Percentiles rank a stretch among this genome's conserved stretches.
Evolutionary conservation across 2,888 invertebrate genomes (phyloP).

Genomic region (Chymomyza caudatula): DNA sequence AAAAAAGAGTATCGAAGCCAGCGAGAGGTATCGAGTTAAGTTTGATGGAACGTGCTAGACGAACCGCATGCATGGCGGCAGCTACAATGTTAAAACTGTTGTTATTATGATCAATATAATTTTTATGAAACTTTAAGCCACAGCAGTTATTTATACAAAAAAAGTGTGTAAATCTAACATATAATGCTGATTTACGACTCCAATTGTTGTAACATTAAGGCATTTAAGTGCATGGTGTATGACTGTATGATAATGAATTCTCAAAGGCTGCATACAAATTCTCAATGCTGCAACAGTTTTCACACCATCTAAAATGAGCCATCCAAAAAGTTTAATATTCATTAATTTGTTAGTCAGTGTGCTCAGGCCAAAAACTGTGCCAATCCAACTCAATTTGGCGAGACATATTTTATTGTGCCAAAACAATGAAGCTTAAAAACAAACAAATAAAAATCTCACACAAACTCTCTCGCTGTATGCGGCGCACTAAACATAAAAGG

Average conservation of each 20-base stretch:
- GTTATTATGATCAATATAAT: too few relatives aligned
- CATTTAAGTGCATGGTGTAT: constrained; percentile 24
- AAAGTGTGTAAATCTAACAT: neutral
- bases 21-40: too few relatives aligned
- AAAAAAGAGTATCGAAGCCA: too few relatives aligned
- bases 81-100: too few relatives aligned
- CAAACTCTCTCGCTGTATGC: neutral
- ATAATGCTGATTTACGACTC: neutral
- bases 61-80: too few relatives aligned
- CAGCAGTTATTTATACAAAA: neutral
- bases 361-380: constrained; percentile 4
- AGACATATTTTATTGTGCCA: neutral
- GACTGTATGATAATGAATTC: neutral
- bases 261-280: neutral
- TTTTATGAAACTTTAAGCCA: neutral
- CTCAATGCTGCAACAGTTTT: neutral
- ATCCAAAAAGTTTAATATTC: constrained; percentile 31
- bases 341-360: constrained; percentile 29
- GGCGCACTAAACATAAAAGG: neutral
- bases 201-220: neutral
- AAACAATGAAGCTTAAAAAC: constrained; percentile 29
- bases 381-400: neutral
- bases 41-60: too few relatives aligned
- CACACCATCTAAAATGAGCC: neutral
- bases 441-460: neutral